Conservation (phyloP, 1,140 invertebrate genomes). For the Drosophila tropicalis region DNA sequence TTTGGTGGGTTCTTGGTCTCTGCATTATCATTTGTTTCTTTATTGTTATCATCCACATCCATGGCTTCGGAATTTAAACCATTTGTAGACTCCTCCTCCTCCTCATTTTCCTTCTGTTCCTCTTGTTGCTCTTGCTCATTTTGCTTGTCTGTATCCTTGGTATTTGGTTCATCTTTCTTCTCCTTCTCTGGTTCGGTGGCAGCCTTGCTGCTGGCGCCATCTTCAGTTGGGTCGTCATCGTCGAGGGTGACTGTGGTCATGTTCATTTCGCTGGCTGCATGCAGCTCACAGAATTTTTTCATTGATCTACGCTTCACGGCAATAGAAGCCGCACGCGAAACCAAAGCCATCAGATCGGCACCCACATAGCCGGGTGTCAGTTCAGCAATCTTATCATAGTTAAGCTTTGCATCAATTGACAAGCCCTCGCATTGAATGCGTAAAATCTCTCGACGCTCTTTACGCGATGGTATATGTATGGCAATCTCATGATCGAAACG, state of each 20-base stretch:
- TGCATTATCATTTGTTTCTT: constrained; percentile 4
- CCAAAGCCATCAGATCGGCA: constrained; percentile 94
- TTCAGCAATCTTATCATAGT: constrained; percentile 89
- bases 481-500: constrained; percentile 97
- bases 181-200: background rate
- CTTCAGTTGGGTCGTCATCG: constrained; percentile 64
- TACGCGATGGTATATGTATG: constrained; percentile 95
- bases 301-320: constrained; percentile 88
- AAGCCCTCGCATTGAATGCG: constrained; percentile 88
- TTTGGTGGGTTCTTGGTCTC: constrained; percentile 2
- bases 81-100: constrained; percentile 37
- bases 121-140: background rate
- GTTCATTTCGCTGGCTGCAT: constrained; percentile 66
- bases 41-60: constrained; percentile 51
- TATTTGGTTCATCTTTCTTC: background rate
- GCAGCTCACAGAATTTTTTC: constrained; percentile 69
- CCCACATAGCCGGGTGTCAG: constrained; percentile 98
- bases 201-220: constrained; percentile 17
- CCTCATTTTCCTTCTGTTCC: background rate
- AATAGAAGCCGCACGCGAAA: constrained; percentile 92
- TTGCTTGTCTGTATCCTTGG: background rate
- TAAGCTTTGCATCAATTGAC: constrained; percentile 88
- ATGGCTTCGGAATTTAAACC: constrained; percentile 40
- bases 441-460: constrained; percentile 91
- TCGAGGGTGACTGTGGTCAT: constrained; percentile 77